Evolutionary conservation across 2,797 vertebrate species (phyloP).

Genomic region (Sciurus carolinensis): DNA sequence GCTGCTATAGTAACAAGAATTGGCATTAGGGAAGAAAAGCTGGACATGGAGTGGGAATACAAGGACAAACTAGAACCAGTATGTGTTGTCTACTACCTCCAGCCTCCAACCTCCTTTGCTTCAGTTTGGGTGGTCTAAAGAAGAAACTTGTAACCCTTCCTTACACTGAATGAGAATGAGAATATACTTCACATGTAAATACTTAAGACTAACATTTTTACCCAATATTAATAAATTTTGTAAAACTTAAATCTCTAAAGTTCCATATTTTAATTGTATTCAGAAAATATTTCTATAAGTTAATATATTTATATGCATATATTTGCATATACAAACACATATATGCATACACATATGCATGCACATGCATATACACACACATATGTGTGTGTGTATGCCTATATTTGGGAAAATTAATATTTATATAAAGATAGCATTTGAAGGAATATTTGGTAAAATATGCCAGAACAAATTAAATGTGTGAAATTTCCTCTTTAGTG

Average conservation of each 20-base stretch:
- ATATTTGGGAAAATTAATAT: neutral
- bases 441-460: neutral
- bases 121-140: neutral
- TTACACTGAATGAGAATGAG: neutral
- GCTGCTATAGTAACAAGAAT: neutral
- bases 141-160: neutral
- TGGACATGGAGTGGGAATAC: neutral
- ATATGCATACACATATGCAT: neutral
- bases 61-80: neutral
- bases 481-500: neutral
- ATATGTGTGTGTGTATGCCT: too few relatives aligned
- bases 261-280: neutral
- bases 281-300: neutral
- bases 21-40: neutral
- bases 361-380: neutral
- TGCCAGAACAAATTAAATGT: neutral
- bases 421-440: neutral
- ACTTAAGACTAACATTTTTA: neutral
- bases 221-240: neutral
- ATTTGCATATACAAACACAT: neutral
- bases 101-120: neutral
- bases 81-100: neutral
- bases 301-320: neutral
- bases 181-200: constrained; percentile 32
- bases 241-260: neutral